Percentiles rank a stretch among this genome's conserved stretches.
These are phyloP conservation scores for Anoplopoma fimbria DNA, from an alignment of 2,113 vertebrate genomes.

Conservation along the genomic window DNA sequence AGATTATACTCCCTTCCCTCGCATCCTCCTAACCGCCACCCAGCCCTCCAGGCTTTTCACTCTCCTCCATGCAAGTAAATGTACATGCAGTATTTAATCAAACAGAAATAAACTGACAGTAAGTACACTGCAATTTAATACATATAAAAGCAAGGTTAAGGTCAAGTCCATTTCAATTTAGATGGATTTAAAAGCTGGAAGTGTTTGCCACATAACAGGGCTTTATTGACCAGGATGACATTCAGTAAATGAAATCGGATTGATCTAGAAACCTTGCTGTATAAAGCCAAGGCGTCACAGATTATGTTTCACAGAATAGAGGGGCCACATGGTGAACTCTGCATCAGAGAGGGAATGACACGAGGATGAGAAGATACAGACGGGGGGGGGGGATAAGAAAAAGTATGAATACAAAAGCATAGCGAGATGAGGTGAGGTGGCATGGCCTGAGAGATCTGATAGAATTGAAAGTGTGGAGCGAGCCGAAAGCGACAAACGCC, in stretches of 20 bases:
- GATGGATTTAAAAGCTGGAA: constrained; percentile 51
- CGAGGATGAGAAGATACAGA: constrained; percentile 53
- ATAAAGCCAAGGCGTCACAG: constrained; percentile 37
- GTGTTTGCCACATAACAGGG: constrained; percentile 28
- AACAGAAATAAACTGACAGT: constrained; percentile 27
- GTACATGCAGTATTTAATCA: constrained; percentile 30
- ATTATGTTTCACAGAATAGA: constrained; percentile 24
- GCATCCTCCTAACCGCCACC: constrained; percentile 15
- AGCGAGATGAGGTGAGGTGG: constrained; percentile 58
- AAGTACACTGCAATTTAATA: constrained; percentile 35
- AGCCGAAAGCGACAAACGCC: constrained; percentile 52
- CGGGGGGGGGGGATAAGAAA: constrained; percentile 47
- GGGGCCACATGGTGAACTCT: constrained; percentile 54
- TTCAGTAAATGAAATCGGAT: constrained; percentile 47
- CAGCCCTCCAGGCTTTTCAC: constrained; percentile 33
- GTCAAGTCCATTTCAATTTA: constrained; percentile 57
- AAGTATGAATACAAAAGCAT: constrained; percentile 68
- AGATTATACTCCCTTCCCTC: constrained; percentile 69
- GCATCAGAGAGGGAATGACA: constrained; percentile 45
- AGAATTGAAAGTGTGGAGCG: constrained; percentile 49
- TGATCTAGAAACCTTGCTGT: constrained; percentile 35
- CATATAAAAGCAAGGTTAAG: constrained; percentile 50
- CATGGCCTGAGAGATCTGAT: constrained; percentile 57
- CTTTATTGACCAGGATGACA: constrained; percentile 31
- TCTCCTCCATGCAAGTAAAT: constrained; percentile 36